Percentiles rank a stretch among this genome's conserved stretches.
These are phyloP conservation scores for Acanthosepion lycidas DNA, from an alignment of 2,888 invertebrate species.

Conservation along the genomic window DNA sequence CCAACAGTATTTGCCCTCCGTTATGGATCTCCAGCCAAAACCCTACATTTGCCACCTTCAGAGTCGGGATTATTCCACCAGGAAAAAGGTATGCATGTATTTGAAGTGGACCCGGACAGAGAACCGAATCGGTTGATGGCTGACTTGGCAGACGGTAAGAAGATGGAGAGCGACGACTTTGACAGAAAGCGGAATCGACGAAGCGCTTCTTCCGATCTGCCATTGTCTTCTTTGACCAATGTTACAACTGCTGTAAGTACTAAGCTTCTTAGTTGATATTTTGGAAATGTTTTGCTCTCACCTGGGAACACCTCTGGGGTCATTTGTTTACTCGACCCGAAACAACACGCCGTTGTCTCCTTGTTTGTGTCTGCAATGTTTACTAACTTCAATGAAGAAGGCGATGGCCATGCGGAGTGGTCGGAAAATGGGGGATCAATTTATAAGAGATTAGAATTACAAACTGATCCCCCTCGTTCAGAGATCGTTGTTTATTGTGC, in stretches of 20 bases:
- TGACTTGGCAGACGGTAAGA: not conserved
- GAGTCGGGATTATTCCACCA: not conserved
- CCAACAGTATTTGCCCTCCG: not conserved
- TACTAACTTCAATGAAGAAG: constrained; percentile 21
- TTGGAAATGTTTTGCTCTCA: not conserved
- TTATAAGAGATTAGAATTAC: not conserved
- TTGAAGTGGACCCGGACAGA: not conserved
- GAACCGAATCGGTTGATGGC: not conserved
- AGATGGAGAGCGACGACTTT: not conserved
- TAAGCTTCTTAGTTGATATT: not conserved
- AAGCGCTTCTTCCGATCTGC: not conserved
- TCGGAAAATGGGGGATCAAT: not conserved
- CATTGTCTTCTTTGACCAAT: not conserved
- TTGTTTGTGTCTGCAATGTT: not conserved
- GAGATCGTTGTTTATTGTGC: not conserved
- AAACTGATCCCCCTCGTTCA: not conserved
- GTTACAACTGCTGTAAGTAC: not conserved
- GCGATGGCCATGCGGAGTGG: not conserved
- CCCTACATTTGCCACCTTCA: not conserved
- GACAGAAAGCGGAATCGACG: not conserved
- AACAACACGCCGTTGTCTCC: not conserved
- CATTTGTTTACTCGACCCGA: not conserved
- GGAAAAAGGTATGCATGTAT: not conserved
- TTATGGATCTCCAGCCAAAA: not conserved
- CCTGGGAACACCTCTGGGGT: not conserved